A percentile compares a stretch with the other conserved stretches of the same genome.
phyloP scores from a whole-genome alignment of 2,113 vertebrate species.

The Rhagologus leucostigma region DNA sequence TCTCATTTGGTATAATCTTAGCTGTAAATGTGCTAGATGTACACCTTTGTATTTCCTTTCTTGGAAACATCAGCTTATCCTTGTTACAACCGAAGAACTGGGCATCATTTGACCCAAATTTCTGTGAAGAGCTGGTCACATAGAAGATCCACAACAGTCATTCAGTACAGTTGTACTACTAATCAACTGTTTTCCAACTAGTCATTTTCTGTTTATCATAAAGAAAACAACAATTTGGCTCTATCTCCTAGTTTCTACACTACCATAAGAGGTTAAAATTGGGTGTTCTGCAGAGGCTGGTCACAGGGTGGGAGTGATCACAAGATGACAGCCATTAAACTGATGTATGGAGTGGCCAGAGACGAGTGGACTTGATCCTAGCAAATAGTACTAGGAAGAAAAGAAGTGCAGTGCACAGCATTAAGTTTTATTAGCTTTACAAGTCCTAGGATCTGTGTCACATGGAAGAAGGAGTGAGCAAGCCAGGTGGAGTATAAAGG shows the following conservation, averaged over 20 bases:
- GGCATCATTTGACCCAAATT: background rate
- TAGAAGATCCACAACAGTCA: background rate
- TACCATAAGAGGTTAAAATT: background rate
- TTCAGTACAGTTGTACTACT: background rate
- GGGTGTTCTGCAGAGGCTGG: background rate
- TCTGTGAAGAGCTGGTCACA: background rate
- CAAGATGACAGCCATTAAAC: background rate
- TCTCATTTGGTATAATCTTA: background rate
- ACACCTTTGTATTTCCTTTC: background rate
- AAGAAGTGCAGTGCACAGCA: background rate
- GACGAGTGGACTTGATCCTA: background rate
- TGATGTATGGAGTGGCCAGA: background rate
- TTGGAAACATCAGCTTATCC: background rate
- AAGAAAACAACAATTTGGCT: background rate
- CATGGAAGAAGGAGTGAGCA: background rate
- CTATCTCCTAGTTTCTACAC: background rate
- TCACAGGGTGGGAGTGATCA: background rate
- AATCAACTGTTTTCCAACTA: background rate
- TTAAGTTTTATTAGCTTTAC: background rate
- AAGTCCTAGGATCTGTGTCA: background rate
- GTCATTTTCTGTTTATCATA: background rate
- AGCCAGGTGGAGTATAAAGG: background rate
- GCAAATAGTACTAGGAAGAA: background rate
- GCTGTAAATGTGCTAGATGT: background rate
- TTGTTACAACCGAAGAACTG: background rate